Conservation (phyloP, 1,140 invertebrate species). For the Leptestheria dahalacensis region DNA sequence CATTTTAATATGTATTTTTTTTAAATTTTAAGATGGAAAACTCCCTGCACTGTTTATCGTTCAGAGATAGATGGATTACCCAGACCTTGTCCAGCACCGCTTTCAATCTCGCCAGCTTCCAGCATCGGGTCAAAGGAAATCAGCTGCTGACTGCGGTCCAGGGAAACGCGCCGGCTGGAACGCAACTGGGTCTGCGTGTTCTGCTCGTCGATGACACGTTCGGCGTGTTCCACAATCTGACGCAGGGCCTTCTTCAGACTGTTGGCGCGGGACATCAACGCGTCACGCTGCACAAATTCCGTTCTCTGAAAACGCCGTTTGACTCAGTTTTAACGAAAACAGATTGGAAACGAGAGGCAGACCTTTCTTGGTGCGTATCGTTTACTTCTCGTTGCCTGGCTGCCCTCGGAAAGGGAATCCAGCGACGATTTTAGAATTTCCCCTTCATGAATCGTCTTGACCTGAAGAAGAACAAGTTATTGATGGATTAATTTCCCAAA, state of each 20-base stretch:
- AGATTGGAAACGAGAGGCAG: neutral
- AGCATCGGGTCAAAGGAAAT: neutral
- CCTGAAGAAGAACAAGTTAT: no score
- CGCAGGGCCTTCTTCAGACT: conserved; percentile 77
- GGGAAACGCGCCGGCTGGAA: conserved; percentile 19
- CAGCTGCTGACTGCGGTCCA: neutral
- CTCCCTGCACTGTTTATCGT: no score
- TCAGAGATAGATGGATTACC: no score
- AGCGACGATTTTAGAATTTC: neutral
- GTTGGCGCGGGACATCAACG: conserved; percentile 45
- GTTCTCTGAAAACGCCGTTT: neutral
- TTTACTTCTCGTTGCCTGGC: neutral
- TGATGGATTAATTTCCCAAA: no score
- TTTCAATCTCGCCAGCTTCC: neutral
- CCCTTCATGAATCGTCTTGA: no score
- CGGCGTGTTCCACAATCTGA: conserved; percentile 65
- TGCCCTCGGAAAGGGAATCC: neutral
- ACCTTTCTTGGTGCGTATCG: neutral
- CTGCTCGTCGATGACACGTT: conserved; percentile 43
- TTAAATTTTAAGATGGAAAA: no score
- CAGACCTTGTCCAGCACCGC: no score
- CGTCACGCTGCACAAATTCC: conserved; percentile 29
- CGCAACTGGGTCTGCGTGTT: conserved; percentile 18
- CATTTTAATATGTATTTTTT: no score
- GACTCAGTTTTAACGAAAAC: neutral